phyloP scores from a whole-genome alignment of 2,888 invertebrate species.

The Malacosoma neustria region DNA sequence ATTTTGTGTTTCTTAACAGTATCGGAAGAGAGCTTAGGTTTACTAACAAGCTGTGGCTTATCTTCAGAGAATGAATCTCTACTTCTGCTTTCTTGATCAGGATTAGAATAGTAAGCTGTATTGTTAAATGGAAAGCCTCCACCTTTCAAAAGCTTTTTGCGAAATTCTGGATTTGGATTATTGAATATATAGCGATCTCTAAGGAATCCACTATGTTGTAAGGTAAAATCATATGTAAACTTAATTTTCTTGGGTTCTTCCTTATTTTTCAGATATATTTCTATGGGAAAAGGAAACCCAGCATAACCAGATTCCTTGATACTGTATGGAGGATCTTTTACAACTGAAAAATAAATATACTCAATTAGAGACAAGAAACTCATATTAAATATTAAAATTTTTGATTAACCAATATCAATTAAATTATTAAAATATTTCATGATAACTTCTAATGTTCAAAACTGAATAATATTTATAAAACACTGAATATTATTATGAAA shows the following conservation, averaged over 20 bases:
- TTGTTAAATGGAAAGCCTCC: slow-evolving; percentile 79
- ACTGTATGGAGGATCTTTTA: slow-evolving; percentile 92
- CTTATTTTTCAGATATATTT: slow-evolving; percentile 90
- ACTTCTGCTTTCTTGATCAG: slow-evolving; percentile 72
- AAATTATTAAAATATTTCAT: background rate
- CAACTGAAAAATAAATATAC: slow-evolving; percentile 75
- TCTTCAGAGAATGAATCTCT: slow-evolving; percentile 74
- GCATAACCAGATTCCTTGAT: slow-evolving; percentile 97
- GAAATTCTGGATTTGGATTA: slow-evolving; percentile 92
- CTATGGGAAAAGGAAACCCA: slow-evolving; percentile 92
- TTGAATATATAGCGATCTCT: slow-evolving; percentile 90
- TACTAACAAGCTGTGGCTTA: slow-evolving; percentile 78
- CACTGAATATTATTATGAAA: too few relatives aligned
- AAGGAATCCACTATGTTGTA: slow-evolving; percentile 84
- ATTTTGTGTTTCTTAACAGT: slow-evolving; percentile 76
- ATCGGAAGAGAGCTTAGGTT: slow-evolving; percentile 80
- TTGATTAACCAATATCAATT: background rate
- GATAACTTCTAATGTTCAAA: background rate
- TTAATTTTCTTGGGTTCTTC: slow-evolving; percentile 91
- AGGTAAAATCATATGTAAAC: slow-evolving; percentile 88
- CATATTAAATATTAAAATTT: background rate
- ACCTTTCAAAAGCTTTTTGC: slow-evolving; percentile 88
- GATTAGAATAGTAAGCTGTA: slow-evolving; percentile 61
- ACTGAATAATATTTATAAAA: background rate
- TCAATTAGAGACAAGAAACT: slow-evolving; percentile 5